Evolutionary conservation across 2,888 invertebrate species (phyloP).

Genomic region (Rotaria magnacalcarata): DNA sequence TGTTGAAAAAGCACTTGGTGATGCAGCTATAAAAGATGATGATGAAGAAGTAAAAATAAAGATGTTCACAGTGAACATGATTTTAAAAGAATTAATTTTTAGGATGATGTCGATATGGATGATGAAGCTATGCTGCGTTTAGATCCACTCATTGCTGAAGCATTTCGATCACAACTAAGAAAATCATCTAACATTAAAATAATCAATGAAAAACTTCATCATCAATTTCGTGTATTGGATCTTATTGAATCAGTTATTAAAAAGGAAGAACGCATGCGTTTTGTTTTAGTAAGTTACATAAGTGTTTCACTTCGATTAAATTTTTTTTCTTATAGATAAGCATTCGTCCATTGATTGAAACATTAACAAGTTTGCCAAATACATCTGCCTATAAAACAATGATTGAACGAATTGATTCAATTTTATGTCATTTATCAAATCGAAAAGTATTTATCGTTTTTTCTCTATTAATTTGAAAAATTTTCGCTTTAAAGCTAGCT

Average conservation of each 20-base stretch:
- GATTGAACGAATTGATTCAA: conserved; percentile 18
- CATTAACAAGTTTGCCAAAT: neutral
- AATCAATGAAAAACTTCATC: conserved; percentile 27
- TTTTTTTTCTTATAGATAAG: neutral
- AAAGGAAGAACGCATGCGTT: conserved; percentile 20
- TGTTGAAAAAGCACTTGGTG: conserved; percentile 19
- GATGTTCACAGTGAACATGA: too few species aligned
- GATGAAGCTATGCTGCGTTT: conserved; percentile 33
- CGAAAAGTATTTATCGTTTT: neutral
- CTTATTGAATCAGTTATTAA: conserved; percentile 17
- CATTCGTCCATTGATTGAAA: conserved; percentile 25
- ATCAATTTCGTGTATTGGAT: conserved; percentile 32
- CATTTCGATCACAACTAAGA: conserved; percentile 33
- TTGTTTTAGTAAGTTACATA: neutral
- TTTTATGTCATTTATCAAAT: conserved; percentile 3
- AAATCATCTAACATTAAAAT: conserved; percentile 21
- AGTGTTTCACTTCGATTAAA: too few species aligned
- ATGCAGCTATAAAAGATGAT: conserved; percentile 22
- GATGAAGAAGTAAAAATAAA: neutral
- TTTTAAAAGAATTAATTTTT: neutral
- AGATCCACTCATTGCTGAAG: conserved; percentile 33
- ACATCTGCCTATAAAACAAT: conserved; percentile 3
- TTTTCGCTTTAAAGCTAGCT: too few species aligned
- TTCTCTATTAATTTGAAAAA: neutral
- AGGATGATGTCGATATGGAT: conserved; percentile 25